Conservation (phyloP, 2,113 vertebrate genomes). For the Butorides virescens region DNA sequence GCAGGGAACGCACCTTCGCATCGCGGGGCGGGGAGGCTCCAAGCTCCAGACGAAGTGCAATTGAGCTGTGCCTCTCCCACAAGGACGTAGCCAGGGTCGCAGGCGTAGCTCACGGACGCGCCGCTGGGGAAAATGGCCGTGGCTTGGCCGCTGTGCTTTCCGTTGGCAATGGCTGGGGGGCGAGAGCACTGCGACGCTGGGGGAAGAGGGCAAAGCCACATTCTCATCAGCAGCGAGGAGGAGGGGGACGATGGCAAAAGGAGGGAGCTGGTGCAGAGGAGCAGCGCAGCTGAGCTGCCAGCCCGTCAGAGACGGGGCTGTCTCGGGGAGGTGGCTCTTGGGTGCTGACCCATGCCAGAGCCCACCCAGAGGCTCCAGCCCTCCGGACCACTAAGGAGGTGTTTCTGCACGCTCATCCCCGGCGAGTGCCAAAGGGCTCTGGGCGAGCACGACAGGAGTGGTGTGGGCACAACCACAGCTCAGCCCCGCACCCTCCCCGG, state of each 20-base stretch:
- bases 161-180: constrained; percentile 17
- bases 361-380: background rate
- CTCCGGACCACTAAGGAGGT: too few relatives aligned
- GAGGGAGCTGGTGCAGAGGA: background rate
- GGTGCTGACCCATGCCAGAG: too few relatives aligned
- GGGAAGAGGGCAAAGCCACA: background rate
- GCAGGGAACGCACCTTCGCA: constrained; percentile 12
- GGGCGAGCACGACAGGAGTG: too few relatives aligned
- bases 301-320: background rate
- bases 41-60: background rate
- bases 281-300: background rate
- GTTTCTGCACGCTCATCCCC: too few relatives aligned
- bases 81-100: background rate
- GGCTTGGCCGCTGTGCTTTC: background rate
- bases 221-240: background rate
- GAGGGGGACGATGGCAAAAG: background rate
- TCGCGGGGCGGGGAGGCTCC: constrained; percentile 16
- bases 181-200: background rate
- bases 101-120: background rate
- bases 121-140: background rate
- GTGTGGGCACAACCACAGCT: background rate
- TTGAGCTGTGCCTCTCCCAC: background rate
- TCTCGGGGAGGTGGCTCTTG: background rate
- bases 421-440: background rate
- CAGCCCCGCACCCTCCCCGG: too few relatives aligned